Percentiles rank a stretch among this genome's conserved stretches.
Evolutionary conservation across 2,888 invertebrate genomes (phyloP).

Genomic region (Endotricha flammealis): DNA sequence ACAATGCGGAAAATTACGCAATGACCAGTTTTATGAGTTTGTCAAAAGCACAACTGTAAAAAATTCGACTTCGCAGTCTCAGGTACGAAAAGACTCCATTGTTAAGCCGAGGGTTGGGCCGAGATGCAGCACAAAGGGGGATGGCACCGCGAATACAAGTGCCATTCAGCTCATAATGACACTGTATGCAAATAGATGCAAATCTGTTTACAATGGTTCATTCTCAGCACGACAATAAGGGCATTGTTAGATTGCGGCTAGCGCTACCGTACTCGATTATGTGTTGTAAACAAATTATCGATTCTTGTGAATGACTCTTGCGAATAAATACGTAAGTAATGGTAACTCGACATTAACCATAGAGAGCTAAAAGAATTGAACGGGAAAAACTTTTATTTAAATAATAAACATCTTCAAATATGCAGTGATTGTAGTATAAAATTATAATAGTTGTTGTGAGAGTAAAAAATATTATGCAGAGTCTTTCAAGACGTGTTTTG

Average conservation of each 20-base stretch:
- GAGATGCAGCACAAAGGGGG: conserved; percentile 28
- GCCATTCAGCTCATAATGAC: conserved; percentile 45
- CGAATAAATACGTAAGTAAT: conserved; percentile 1
- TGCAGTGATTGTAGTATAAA: too few relatives aligned
- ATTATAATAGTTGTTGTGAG: too few relatives aligned
- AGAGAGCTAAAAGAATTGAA: too few relatives aligned
- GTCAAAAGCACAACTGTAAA: conserved; percentile 37
- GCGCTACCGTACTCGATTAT: conserved; percentile 46
- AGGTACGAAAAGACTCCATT: conserved; percentile 61
- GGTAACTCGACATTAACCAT: neutral
- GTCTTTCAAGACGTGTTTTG: conserved; percentile 14
- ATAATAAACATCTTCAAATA: too few relatives aligned
- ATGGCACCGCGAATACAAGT: conserved; percentile 45
- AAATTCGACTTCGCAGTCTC: conserved; percentile 67
- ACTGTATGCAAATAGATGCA: conserved; percentile 68
- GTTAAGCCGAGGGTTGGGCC: conserved; percentile 33
- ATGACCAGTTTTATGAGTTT: conserved; percentile 58
- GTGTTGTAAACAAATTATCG: conserved; percentile 26
- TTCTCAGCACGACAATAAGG: conserved; percentile 42
- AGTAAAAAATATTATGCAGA: conserved; percentile 7
- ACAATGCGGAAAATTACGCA: conserved; percentile 76
- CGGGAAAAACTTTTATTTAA: too few relatives aligned
- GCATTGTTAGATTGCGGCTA: conserved; percentile 32
- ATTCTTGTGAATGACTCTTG: conserved; percentile 20
- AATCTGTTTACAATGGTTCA: conserved; percentile 48